These are phyloP conservation scores for Xyrauchen texanus DNA, from an alignment of 2,113 vertebrate species.

Conservation along the genomic window DNA sequence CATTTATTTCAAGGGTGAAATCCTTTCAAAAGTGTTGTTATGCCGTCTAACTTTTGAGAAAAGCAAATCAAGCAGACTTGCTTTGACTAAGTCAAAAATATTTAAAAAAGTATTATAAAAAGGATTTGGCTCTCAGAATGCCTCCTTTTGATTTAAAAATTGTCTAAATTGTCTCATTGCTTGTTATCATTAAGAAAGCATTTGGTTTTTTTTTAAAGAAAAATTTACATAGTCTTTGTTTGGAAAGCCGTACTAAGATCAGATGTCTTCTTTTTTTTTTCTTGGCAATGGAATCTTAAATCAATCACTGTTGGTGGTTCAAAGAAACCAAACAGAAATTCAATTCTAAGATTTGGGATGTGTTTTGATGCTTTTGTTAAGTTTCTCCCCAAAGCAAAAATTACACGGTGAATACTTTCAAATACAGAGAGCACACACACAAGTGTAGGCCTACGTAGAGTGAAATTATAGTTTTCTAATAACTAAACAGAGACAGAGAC, in stretches of 20 bases:
- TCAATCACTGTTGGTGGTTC: background rate
- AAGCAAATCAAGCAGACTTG: slow-evolving; percentile 19
- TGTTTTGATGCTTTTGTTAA: background rate
- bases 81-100: slow-evolving; percentile 4
- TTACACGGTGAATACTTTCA: background rate
- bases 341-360: too few species aligned
- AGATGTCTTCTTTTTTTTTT: background rate
- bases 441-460: background rate
- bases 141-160: background rate
- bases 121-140: background rate
- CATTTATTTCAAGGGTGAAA: slow-evolving; percentile 11
- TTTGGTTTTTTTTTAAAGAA: background rate
- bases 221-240: background rate
- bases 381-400: background rate
- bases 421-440: background rate
- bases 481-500: background rate
- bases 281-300: background rate
- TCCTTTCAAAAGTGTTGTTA: slow-evolving; percentile 4
- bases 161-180: too few species aligned
- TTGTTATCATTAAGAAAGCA: too few species aligned
- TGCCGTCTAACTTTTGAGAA: background rate
- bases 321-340: too few species aligned
- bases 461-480: background rate
- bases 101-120: background rate
- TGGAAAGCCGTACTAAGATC: too few species aligned